Base-by-base conservation (phyloP, 2,113 vertebrate genomes). In the Calidris pygmaea region DNA sequence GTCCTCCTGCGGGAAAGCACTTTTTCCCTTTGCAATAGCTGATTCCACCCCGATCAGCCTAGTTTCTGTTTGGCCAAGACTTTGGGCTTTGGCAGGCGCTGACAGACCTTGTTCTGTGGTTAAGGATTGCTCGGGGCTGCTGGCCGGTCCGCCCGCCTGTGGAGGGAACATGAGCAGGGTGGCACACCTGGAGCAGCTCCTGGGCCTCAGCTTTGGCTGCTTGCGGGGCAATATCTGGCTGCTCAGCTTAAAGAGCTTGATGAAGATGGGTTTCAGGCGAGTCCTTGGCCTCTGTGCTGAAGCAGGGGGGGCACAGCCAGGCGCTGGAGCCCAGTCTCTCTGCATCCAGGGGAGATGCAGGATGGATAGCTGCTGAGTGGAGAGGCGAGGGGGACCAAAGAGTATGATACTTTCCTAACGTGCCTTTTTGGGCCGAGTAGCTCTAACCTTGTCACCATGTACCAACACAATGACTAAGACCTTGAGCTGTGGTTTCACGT, bases 161-260 rank as follows among this genome's bases (percentile, higher is more conserved):
- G 6, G 34, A 84, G 45, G 34, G 59, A 68, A 30, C 18, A 0
- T 41, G 59, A 60, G 72, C 32, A 27, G 9, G 6, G 5, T 41
- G 48, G 21, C n/a, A 37, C 2, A 4, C 59, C 22, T 10, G 8
- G 76, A 35, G 26, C 0, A 0, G 41, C 48, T 63, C 18, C 6
- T 0, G 2, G 24, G 24, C 37, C 35, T 60, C 39, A 5, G 55
- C 12, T 67, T 55, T 3, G 2, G 24, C 43, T 35, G 32, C 43
- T 7, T 7, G 2, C 2, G 2, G 39, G 66, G 23, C 16, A 56
- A 39, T 37, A 50, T 8, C 32, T 20, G 20, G 45, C 53, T 50
- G 39, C 29, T 65, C 35, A 29, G 3, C 26, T 67, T 72, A 72
- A 80, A 73, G 37, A 16, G 29, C 4, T 5, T 4, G 1, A 4